phyloP scores from a whole-genome alignment of 2,888 invertebrate genomes.

The Ellobium chinense region DNA sequence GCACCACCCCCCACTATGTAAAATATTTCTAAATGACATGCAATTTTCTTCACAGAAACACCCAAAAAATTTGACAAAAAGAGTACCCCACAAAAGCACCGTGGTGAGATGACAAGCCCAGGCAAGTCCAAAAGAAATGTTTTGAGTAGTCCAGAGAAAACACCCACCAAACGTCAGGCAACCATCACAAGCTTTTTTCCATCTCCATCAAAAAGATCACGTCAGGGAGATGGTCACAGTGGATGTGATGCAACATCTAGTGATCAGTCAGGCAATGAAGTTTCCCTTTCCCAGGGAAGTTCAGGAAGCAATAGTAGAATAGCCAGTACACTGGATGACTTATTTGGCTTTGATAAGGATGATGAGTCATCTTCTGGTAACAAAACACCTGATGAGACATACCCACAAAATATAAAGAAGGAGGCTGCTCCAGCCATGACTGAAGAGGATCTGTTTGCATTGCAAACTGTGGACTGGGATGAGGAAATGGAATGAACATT shows the following conservation, averaged over 20 bases:
- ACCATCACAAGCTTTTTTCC: constrained; percentile 27
- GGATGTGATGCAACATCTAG: not conserved
- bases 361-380: not conserved
- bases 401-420: no score
- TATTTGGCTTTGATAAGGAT: not conserved
- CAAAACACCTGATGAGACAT: no score
- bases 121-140: no score
- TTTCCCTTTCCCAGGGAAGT: not conserved
- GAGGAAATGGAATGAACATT: no score
- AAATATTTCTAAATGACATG: not conserved
- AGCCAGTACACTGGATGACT: no score
- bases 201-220: constrained; percentile 14
- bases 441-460: not conserved
- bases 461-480: constrained; percentile 24
- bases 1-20: no score
- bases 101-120: no score
- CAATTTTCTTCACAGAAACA: not conserved
- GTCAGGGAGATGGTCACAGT: not conserved
- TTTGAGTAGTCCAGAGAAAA: not conserved
- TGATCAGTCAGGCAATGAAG: not conserved
- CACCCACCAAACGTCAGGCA: not conserved
- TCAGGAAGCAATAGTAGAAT: not conserved
- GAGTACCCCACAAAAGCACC: no score
- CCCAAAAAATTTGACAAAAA: not conserved
- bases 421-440: no score